phyloP scores from a whole-genome alignment of 2,113 vertebrate species.

The Pungitius pungitius region DNA sequence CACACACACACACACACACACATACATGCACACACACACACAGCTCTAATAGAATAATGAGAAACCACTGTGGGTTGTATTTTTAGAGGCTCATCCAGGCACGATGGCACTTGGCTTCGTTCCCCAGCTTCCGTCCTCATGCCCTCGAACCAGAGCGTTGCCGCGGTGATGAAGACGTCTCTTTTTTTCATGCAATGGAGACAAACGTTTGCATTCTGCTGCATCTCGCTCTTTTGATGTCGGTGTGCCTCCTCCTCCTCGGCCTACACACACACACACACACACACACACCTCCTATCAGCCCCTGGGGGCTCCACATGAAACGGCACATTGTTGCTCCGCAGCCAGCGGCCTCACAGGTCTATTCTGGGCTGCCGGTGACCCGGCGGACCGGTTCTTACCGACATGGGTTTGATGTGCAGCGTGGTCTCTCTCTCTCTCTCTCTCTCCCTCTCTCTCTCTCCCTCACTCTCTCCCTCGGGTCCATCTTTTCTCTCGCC shows the following conservation, averaged over 20 bases:
- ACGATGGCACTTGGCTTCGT: constrained; percentile 31
- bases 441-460: constrained; percentile 56
- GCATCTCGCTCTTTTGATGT: constrained; percentile 55
- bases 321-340: constrained; percentile 53
- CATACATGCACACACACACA: constrained; percentile 1
- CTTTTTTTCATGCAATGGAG: not conserved
- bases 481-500: constrained; percentile 43
- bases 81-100: constrained; percentile 40
- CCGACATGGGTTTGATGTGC: constrained; percentile 70
- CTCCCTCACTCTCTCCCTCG: not conserved
- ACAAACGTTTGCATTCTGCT: constrained; percentile 29
- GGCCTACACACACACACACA: constrained; percentile 48
- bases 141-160: constrained; percentile 23
- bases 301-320: constrained; percentile 57
- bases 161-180: constrained; percentile 29
- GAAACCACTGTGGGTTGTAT: constrained; percentile 37
- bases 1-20: constrained; percentile 22
- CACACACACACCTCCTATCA: constrained; percentile 44
- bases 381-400: constrained; percentile 64
- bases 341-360: constrained; percentile 68
- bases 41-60: constrained; percentile 24
- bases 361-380: constrained; percentile 74
- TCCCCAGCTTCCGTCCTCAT: constrained; percentile 19
- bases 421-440: constrained; percentile 68
- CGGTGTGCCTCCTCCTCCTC: constrained; percentile 52